Base-by-base conservation (phyloP, 2,888 invertebrate genomes). In the Hirtodrosophila confusa region DNA sequence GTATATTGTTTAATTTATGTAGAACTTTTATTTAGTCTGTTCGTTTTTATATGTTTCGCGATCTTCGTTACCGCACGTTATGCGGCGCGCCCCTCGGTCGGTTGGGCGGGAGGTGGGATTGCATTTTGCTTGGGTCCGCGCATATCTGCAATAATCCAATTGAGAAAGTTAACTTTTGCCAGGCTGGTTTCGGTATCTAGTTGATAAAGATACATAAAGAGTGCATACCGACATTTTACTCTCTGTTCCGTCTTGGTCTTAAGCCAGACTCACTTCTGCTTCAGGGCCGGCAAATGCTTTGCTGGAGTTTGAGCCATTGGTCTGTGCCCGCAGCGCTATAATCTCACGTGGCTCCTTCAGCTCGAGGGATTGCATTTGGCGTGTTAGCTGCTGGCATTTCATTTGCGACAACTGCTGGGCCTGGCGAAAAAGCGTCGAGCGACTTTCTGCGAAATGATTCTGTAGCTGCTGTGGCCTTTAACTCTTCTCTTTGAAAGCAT, bases 101-200 rank as follows among this genome's bases (percentile, higher is more conserved):
- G n/a, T n/a, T n/a, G n/a, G n/a, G n/a, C n/a, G n/a, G n/a, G n/a
- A n/a, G n/a, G n/a, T n/a, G n/a, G n/a, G n/a, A n/a, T n/a, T n/a
- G n/a, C 96, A 89, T 97, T 98, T 91, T 98, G n/a, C n/a, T n/a
- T n/a, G n/a, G n/a, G n/a, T 98, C 77, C 94, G 94, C 91, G 97
- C 95, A 98, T 96, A 89, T 98, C 98, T 27, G 97, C 97, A 83
- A 99, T 99, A 78, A 99, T 98, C 7, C 98, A 97, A 93, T 99
- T 98, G 31, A 99, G 93, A 92, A 99, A 99, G 82, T 96, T 95
- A 57, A 97, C 95, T 92, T 97, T 96, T 8, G 94, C 94, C 11
- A 79, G 36, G 49, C 77, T 88, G 8, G 83, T 88, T 73, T 95
- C 95, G 48, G 94, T 93, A 76, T 93, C 93, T 57, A 45, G 4